These are phyloP conservation scores for Phymatocera aterrima DNA, from an alignment of 2,888 invertebrate genomes.

Conservation along the genomic window DNA sequence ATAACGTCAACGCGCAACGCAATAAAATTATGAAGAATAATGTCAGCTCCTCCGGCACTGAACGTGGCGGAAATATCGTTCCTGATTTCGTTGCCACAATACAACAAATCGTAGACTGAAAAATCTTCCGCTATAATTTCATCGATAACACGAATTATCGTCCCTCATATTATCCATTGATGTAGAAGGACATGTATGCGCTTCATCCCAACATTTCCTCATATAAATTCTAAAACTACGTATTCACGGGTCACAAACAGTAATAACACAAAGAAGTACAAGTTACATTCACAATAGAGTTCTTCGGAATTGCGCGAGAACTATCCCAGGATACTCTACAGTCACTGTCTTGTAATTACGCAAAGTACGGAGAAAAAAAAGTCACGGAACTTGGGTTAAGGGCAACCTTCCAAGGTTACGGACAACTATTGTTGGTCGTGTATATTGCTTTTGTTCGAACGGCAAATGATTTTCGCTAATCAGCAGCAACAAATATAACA, in stretches of 20 bases:
- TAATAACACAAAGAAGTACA: neutral
- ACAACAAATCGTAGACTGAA: neutral
- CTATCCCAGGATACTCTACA: conserved; percentile 42
- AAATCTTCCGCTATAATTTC: neutral
- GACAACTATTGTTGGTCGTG: neutral
- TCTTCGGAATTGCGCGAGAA: conserved; percentile 35
- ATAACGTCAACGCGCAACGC: no score
- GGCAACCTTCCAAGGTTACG: conserved; percentile 33
- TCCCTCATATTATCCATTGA: neutral
- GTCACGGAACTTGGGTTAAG: neutral
- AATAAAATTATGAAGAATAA: no score
- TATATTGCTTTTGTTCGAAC: no score
- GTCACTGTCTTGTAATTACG: conserved; percentile 27
- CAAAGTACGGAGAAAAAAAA: neutral
- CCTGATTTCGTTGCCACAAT: neutral
- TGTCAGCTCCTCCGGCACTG: no score
- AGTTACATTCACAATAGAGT: conserved; percentile 38
- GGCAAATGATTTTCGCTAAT: no score
- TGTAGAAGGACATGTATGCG: neutral
- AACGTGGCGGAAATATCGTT: no score
- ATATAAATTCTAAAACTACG: neutral
- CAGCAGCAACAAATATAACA: no score
- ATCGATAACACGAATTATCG: neutral
- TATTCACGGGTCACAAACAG: neutral
- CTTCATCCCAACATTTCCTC: neutral